Percentiles rank a stretch among this genome's conserved stretches.
Conservation (phyloP, 2,113 vertebrate species). For the Marmota monax region DNA sequence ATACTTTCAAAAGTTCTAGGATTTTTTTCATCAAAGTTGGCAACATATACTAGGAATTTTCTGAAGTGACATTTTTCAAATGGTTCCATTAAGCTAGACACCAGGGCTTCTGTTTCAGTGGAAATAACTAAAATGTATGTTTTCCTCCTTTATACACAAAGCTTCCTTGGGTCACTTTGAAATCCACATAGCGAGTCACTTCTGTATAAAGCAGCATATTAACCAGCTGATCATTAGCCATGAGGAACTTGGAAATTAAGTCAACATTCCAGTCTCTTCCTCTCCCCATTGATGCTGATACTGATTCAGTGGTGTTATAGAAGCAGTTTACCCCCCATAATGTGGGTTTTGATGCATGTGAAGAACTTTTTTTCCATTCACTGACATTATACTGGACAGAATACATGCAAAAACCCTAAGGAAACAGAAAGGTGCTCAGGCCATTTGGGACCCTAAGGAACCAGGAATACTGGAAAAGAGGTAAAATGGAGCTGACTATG, state of each 20-base stretch:
- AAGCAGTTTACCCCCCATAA: slow-evolving; percentile 98
- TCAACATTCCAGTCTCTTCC: slow-evolving; percentile 99
- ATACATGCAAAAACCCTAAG: slow-evolving; percentile 89
- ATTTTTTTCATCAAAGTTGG: slow-evolving; percentile 95
- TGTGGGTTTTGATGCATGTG: slow-evolving; percentile 99
- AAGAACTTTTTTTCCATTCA: slow-evolving; percentile 98
- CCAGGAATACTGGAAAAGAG: not conserved
- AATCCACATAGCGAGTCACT: slow-evolving; percentile 98
- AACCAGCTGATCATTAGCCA: slow-evolving; percentile 98
- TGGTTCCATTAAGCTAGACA: slow-evolving; percentile 97
- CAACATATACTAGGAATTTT: slow-evolving; percentile 93
- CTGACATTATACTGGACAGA: slow-evolving; percentile 98
- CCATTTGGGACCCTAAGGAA: not conserved
- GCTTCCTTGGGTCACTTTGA: slow-evolving; percentile 98
- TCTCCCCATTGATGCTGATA: slow-evolving; percentile 95
- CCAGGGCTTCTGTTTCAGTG: slow-evolving; percentile 96
- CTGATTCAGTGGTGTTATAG: slow-evolving; percentile 96
- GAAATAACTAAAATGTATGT: slow-evolving; percentile 96
- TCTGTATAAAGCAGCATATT: slow-evolving; percentile 98
- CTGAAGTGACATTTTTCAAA: slow-evolving; percentile 97
- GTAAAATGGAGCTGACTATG: not conserved
- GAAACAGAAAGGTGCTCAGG: not conserved
- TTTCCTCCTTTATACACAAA: slow-evolving; percentile 96
- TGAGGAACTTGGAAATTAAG: slow-evolving; percentile 98
- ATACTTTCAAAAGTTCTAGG: slow-evolving; percentile 92